Base-by-base conservation (phyloP, 2,797 vertebrate genomes). In the Lepilemur ruficaudatus region DNA sequence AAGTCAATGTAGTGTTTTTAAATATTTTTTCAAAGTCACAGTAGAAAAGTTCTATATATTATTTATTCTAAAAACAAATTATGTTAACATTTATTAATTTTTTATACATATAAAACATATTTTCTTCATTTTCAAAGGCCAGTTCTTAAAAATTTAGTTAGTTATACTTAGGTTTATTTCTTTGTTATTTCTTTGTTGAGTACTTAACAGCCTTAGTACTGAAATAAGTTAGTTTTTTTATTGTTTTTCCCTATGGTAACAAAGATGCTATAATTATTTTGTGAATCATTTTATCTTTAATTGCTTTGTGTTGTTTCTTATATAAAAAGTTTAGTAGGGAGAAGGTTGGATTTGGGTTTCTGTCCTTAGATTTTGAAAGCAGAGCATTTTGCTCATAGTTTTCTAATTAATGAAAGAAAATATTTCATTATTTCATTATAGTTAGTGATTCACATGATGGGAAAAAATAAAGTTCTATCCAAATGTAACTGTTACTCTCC, bases 241-340 rank as follows among this genome's bases (percentile, higher is more conserved):
- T 65, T 94, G 59, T 59, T 96, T 96, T 95, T 46, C n/a, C 23
- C 52, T 92, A 63, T 46, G 48, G 22, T 91, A 91, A 88, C 30
- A 78, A 81, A 81, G 8, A 82, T 80, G 18, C 43, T 94, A 11
- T 73, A 92, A 73, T 85, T 95, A 86, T 86, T 89, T 55, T 80
- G 5, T 87, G 41, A 75, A 84, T 76, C 59, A 73, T 93, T 90
- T 94, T 92, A 50, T 90, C 80, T 93, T 93, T 93, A 94, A 95
- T 75, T 95, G 70, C 46, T 86, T 89, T 90, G 2, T 75, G 11
- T 35, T 93, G 4, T 61, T 79, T 89, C 41, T 55, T 86, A 78
- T 25, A 48, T n/a, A 70, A 84, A 95, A 93, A 57, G 7, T 38
- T 91, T 85, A 86, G 9, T 55, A 80, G 7, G 15, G 22, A 93